Evolutionary conservation across 2,888 invertebrate genomes (phyloP).

Genomic region (Pollenia labialis): DNA sequence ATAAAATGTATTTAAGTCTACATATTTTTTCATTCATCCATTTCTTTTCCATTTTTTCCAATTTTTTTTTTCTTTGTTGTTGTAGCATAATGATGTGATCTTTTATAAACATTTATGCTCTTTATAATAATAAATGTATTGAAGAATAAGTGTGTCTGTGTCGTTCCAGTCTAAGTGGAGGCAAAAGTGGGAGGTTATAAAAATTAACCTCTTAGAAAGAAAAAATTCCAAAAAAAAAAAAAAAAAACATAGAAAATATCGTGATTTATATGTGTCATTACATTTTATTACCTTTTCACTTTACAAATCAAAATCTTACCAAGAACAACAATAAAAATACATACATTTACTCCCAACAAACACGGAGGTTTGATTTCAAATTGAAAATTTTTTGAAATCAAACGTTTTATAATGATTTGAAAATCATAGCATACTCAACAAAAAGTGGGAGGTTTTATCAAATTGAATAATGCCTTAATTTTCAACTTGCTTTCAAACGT

Average conservation of each 20-base stretch:
- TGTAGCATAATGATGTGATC: conserved; percentile 4
- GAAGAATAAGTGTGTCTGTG: not conserved
- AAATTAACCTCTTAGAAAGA: conserved; percentile 68
- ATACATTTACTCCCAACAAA: conserved; percentile 30
- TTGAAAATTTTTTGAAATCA: too few species aligned
- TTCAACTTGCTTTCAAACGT: too few species aligned
- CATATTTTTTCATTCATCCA: conserved; percentile 3
- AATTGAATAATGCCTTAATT: too few species aligned
- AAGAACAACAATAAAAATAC: conserved; percentile 6
- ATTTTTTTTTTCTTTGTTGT: not conserved
- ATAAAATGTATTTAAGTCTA: conserved; percentile 53
- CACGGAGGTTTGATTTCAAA: too few species aligned
- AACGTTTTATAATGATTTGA: too few species aligned
- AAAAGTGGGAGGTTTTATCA: too few species aligned
- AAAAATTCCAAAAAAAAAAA: too few species aligned
- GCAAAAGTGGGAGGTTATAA: conserved; percentile 59
- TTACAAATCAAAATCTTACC: conserved; percentile 70
- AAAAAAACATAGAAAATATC: conserved; percentile 49
- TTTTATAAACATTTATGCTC: conserved; percentile 55
- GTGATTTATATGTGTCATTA: conserved; percentile 73
- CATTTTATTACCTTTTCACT: conserved; percentile 71
- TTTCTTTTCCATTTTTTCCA: not conserved
- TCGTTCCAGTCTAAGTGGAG: not conserved
- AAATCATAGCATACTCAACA: too few species aligned
- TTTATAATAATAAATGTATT: not conserved